Conservation (phyloP, 2,888 invertebrate species). For the Tricholauxania praeusta region DNA sequence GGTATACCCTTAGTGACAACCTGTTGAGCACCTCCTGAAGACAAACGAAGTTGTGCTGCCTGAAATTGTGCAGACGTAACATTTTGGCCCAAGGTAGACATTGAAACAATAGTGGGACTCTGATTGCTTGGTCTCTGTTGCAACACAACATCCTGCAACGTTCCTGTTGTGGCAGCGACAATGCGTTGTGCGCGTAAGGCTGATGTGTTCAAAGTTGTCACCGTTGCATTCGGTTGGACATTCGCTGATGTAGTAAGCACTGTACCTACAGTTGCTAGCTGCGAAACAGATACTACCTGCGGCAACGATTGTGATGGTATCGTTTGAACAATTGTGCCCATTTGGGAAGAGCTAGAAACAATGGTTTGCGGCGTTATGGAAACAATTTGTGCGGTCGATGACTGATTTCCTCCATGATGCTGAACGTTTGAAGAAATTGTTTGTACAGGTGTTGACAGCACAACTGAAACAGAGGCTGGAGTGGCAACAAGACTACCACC, state of each 20-base stretch:
- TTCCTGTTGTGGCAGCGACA: constrained; percentile 59
- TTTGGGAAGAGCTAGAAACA: constrained; percentile 58
- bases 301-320: constrained; percentile 62
- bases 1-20: constrained; percentile 64
- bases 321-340: constrained; percentile 65
- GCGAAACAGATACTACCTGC: constrained; percentile 68
- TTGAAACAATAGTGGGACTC: constrained; percentile 67
- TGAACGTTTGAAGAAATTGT: constrained; percentile 59
- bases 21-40: constrained; percentile 60
- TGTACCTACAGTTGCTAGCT: constrained; percentile 65
- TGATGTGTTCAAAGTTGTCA: constrained; percentile 64
- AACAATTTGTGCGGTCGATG: constrained; percentile 62
- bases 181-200: constrained; percentile 65
- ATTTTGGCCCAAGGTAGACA: constrained; percentile 63
- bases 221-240: constrained; percentile 58
- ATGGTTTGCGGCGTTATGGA: constrained; percentile 65
- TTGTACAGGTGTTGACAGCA: constrained; percentile 66
- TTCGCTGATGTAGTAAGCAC: constrained; percentile 65
- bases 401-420: constrained; percentile 45
- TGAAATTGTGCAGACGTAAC: constrained; percentile 64
- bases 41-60: constrained; percentile 63
- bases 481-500: constrained; percentile 53
- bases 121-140: constrained; percentile 64
- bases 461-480: constrained; percentile 66
- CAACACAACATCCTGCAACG: constrained; percentile 65